Conservation (phyloP, 2,113 vertebrate species). For the Mungos mungo region DNA sequence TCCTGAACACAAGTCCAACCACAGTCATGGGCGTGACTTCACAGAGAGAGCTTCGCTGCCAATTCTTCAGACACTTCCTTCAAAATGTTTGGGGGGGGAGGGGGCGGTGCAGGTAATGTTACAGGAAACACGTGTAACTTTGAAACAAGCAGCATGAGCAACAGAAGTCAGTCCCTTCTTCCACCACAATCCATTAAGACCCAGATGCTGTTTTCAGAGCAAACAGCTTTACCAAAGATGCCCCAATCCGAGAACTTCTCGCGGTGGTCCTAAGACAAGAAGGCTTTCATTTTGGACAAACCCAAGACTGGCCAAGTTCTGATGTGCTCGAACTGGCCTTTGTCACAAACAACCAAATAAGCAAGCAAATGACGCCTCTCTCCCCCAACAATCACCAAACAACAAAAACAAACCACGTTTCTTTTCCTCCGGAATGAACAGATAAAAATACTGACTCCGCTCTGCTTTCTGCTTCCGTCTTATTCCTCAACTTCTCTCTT, state of each 20-base stretch:
- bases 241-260: not conserved
- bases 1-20: not conserved
- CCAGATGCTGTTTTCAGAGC: not conserved
- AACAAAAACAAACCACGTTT: not conserved
- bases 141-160: not conserved
- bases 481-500: not conserved
- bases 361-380: not conserved
- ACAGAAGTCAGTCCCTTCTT: not conserved
- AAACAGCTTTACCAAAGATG: not conserved
- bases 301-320: not conserved
- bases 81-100: no score
- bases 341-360: not conserved
- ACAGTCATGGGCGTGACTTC: not conserved
- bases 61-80: not conserved
- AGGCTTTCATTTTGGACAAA: not conserved
- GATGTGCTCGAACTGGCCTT: not conserved
- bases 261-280: not conserved
- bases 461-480: not conserved
- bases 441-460: not conserved
- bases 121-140: not conserved
- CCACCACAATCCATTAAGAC: not conserved
- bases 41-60: not conserved
- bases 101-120: no score
- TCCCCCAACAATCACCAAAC: not conserved
- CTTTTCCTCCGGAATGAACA: not conserved